Evolutionary conservation across 2,888 invertebrate species (phyloP).

Genomic region (Myathropa florea): DNA sequence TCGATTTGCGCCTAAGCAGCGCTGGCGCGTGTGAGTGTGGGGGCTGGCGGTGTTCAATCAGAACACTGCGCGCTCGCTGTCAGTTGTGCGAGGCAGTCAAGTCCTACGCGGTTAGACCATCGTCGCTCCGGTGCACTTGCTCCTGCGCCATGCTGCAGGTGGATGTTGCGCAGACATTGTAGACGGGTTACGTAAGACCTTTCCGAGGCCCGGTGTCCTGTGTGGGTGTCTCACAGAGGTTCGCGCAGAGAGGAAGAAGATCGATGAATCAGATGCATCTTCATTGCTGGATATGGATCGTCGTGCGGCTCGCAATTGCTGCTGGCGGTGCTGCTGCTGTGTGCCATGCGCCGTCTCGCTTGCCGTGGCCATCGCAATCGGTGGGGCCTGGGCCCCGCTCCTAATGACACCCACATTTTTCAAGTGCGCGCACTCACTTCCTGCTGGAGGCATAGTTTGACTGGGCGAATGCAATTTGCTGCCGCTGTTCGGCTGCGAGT

Average conservation of each 20-base stretch:
- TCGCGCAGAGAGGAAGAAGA: slow-evolving; percentile 12
- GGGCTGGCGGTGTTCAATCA: slow-evolving; percentile 32
- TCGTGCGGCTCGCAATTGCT: slow-evolving; percentile 7
- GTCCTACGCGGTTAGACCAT: slow-evolving; percentile 36
- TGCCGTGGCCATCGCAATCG: too few species aligned
- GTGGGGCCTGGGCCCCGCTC: slow-evolving; percentile 18
- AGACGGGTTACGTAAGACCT: slow-evolving; percentile 28
- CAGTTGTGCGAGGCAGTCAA: slow-evolving; percentile 36
- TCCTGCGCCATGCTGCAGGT: slow-evolving; percentile 29
- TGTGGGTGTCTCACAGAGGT: slow-evolving; percentile 39
- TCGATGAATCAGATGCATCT: slow-evolving; percentile 63
- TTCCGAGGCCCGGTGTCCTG: slow-evolving; percentile 17
- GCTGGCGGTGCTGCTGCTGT: neutral
- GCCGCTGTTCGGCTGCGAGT: neutral
- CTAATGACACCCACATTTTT: slow-evolving; percentile 57
- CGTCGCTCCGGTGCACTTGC: neutral
- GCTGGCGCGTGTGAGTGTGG: slow-evolving; percentile 13
- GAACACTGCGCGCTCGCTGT: slow-evolving; percentile 31
- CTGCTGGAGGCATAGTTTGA: slow-evolving; percentile 16
- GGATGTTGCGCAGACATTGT: neutral
- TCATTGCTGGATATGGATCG: slow-evolving; percentile 59
- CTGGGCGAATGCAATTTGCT: neutral
- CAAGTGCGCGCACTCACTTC: slow-evolving; percentile 53
- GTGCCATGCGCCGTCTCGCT: too few species aligned
- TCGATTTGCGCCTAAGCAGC: slow-evolving; percentile 55